Evolutionary conservation across 2,797 vertebrate genomes (phyloP).

Genomic region (Acridotheres tristis): DNA sequence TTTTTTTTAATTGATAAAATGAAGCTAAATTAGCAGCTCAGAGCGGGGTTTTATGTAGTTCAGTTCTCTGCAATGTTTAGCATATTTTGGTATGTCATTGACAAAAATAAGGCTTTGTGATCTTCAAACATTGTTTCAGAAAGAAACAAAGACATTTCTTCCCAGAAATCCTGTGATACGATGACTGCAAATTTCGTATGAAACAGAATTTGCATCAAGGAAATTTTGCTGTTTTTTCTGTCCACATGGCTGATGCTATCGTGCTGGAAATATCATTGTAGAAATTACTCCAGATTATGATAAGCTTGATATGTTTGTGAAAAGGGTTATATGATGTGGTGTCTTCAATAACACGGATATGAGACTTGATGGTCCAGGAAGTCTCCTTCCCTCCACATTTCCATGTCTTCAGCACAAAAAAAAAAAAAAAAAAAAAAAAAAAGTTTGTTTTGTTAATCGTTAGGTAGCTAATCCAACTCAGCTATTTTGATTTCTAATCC

Average conservation of each 20-base stretch:
- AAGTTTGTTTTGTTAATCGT: background rate
- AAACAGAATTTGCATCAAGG: constrained; percentile 58
- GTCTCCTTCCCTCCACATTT: constrained; percentile 1
- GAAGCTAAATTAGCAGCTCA: background rate
- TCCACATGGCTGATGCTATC: constrained; percentile 12
- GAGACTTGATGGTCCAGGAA: constrained; percentile 1
- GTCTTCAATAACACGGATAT: background rate
- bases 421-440: background rate
- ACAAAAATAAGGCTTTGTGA: background rate
- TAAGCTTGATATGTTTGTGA: background rate
- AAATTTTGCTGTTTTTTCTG: constrained; percentile 34
- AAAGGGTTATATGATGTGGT: background rate
- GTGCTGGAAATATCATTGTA: background rate
- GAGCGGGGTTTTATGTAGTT: rapidly evolving
- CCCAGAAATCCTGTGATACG: background rate
- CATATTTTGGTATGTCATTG: background rate
- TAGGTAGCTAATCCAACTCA: background rate
- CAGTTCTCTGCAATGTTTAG: background rate
- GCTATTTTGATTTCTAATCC: constrained; percentile 39
- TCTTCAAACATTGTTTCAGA: background rate
- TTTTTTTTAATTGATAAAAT: background rate
- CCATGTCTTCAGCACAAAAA: background rate
- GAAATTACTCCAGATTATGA: background rate
- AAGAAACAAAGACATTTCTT: background rate
- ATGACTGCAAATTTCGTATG: constrained; percentile 2